Percentiles rank a stretch among this genome's conserved stretches.
Evolutionary conservation across 1,140 invertebrate species (phyloP).

Genomic region (Hirudo medicinalis): DNA sequence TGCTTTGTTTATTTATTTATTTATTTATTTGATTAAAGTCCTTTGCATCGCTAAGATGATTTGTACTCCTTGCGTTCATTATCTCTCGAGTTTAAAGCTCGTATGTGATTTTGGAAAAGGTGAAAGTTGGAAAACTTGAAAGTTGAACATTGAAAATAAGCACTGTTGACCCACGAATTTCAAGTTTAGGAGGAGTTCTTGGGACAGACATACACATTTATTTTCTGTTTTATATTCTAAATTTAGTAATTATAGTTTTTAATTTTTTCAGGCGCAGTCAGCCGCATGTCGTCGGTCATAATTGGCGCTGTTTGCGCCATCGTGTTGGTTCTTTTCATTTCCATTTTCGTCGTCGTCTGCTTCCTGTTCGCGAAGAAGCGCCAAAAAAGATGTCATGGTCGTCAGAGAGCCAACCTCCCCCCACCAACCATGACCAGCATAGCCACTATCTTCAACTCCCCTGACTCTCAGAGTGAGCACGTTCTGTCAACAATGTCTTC

Average conservation of each 20-base stretch:
- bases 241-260: background rate
- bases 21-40: no score
- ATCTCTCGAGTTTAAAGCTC: no score
- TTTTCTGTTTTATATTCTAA: background rate
- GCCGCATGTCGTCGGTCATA: background rate
- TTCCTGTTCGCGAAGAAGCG: slow-evolving; percentile 5
- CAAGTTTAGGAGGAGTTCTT: no score
- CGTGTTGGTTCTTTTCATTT: background rate
- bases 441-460: background rate
- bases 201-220: no score
- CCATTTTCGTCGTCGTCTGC: slow-evolving; percentile 8
- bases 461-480: background rate
- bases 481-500: background rate
- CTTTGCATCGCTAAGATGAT: no score
- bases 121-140: no score
- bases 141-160: no score
- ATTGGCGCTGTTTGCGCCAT: background rate
- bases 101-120: no score
- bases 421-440: slow-evolving; percentile 3
- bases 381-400: slow-evolving; percentile 1
- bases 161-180: no score
- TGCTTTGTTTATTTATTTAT: no score
- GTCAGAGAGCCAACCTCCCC: background rate
- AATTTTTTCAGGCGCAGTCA: background rate
- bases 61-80: no score